Evolutionary conservation across 1,140 invertebrate genomes (phyloP).

Genomic region (Zaprionus nigranus): DNA sequence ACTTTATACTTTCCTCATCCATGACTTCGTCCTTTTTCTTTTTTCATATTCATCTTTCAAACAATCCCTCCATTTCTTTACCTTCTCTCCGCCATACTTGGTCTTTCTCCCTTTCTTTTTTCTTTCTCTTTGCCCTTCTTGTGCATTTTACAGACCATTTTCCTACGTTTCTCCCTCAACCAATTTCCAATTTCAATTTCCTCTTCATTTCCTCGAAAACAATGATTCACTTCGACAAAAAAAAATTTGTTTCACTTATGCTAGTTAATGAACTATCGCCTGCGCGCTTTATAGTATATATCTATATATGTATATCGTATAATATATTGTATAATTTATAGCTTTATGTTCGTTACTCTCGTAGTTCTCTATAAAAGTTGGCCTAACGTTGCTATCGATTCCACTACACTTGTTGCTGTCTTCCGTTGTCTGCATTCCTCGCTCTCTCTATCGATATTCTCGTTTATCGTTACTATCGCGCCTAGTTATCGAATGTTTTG

Average conservation of each 20-base stretch:
- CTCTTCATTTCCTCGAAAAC: constrained; percentile 19
- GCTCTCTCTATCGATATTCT: not conserved
- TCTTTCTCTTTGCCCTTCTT: not conserved
- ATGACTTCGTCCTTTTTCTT: too few relatives aligned
- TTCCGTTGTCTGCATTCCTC: not conserved
- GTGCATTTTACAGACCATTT: constrained; percentile 25
- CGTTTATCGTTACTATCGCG: constrained; percentile 14
- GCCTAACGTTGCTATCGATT: constrained; percentile 55
- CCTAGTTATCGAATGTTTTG: constrained; percentile 86
- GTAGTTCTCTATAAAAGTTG: constrained; percentile 64
- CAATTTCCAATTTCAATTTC: constrained; percentile 4
- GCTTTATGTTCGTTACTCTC: constrained; percentile 31
- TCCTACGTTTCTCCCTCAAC: constrained; percentile 11
- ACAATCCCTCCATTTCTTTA: not conserved
- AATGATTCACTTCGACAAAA: constrained; percentile 42
- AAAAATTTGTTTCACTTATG: constrained; percentile 59
- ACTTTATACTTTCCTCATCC: constrained; percentile 13
- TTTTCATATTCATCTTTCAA: too few relatives aligned
- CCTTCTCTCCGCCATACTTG: not conserved
- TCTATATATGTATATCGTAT: constrained; percentile 16
- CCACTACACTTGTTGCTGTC: constrained; percentile 22
- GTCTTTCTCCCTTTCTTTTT: not conserved
- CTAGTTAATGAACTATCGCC: constrained; percentile 61
- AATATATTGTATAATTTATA: constrained; percentile 26
- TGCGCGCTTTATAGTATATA: constrained; percentile 15